These are phyloP conservation scores for Rhamphomyia laevipes DNA, from an alignment of 2,888 invertebrate species.

Conservation along the genomic window DNA sequence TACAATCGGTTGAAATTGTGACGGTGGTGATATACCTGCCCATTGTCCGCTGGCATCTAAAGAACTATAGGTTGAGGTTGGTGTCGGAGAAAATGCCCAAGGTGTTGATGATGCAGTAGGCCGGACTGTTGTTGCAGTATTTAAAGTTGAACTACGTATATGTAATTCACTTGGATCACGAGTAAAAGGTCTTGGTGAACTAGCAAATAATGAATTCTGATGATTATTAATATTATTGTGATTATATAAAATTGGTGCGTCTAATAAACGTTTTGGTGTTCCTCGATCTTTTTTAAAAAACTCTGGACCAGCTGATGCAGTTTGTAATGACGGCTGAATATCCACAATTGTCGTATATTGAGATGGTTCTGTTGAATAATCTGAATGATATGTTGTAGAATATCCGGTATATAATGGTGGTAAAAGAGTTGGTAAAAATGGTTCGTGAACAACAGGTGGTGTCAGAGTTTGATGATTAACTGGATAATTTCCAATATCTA, in stretches of 20 bases:
- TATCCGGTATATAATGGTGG: background rate
- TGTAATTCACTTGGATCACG: conserved; percentile 29
- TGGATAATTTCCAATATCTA: conserved; percentile 1
- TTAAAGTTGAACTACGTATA: conserved; percentile 18
- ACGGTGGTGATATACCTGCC: conserved; percentile 29
- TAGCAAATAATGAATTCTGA: conserved; percentile 35
- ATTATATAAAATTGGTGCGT: conserved; percentile 45
- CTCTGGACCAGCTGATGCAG: conserved; percentile 12
- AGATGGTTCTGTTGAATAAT: background rate
- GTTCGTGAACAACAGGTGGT: background rate
- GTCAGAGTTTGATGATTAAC: background rate
- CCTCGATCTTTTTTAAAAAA: conserved; percentile 22
- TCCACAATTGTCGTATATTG: conserved; percentile 4
- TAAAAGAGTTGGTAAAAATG: background rate
- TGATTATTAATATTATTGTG: background rate
- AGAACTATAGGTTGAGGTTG: conserved; percentile 33
- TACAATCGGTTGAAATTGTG: conserved; percentile 17
- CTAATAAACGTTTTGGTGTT: conserved; percentile 39
- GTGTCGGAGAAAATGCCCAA: conserved; percentile 23
- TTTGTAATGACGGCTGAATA: conserved; percentile 16
- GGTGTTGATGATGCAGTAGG: conserved; percentile 14
- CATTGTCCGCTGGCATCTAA: conserved; percentile 33
- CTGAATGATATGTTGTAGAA: background rate
- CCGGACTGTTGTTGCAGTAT: conserved; percentile 9
- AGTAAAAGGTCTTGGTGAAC: conserved; percentile 44